These are phyloP conservation scores for Enteromius trimaculatus DNA, from an alignment of 2,797 vertebrate genomes.

Conservation along the genomic window DNA sequence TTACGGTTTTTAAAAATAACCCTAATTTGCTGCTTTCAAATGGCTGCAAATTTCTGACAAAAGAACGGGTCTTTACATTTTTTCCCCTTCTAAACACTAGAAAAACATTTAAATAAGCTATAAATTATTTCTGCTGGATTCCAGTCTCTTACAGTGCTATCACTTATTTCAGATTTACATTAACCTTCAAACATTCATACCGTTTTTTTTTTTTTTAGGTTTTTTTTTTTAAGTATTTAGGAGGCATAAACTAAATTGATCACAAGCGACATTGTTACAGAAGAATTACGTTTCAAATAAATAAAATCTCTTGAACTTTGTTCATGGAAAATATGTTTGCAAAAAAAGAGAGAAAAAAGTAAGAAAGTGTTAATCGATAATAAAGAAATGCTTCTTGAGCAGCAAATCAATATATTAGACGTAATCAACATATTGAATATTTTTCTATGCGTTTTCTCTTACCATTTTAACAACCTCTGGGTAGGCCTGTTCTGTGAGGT, in stretches of 20 bases:
- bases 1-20: background rate
- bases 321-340: background rate
- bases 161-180: background rate
- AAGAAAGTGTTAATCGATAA: background rate
- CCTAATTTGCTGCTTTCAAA: background rate
- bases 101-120: background rate
- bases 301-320: background rate
- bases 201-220: background rate
- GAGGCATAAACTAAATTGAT: background rate
- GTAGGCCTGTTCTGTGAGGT: conserved; percentile 99
- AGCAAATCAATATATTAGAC: background rate
- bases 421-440: too few relatives aligned
- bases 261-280: background rate
- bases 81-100: background rate
- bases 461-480: conserved; percentile 99
- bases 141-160: background rate
- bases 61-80: background rate
- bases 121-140: background rate
- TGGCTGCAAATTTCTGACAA: background rate
- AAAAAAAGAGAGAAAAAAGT: background rate
- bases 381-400: background rate
- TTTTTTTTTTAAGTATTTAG: background rate
- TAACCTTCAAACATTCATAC: background rate
- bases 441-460: too few relatives aligned
- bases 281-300: background rate